Evolutionary conservation across 2,888 invertebrate species (phyloP), one percentile per base, ranked within the genome.

Genomic region (Dendrolimus pini): DNA sequence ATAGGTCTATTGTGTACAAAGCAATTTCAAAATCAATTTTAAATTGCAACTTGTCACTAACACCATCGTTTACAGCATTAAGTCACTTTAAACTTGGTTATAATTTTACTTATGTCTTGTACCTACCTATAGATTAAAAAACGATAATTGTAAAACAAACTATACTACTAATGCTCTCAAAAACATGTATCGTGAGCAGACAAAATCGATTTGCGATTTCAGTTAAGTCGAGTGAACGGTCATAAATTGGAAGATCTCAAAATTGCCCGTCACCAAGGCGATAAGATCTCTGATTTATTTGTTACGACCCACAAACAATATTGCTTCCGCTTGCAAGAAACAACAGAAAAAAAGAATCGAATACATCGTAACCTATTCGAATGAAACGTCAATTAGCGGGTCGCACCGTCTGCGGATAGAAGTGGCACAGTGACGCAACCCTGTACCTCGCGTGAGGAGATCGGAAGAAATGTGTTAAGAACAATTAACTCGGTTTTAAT

Each of bases 361-460:
- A 74, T 76, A 74, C 78, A 76, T 74, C 72, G 76, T 77, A 80
- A 83, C 82, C 80, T 81, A 82, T 83, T 79, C 78, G 78, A 76
- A 77, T 79, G 71, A 75, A 74, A 76, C 68, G 77, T 80, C 47
- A 82, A 83, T 83, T 83, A 83, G 83, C 79, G 74, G 85, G 85
- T 85, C 85, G 9, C 9, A 84, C 72, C 76, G 77, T 12, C 47
- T 10, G 47, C 47, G 12, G 47, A 8, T 76, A 75, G 74, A 82
- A 80, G 80, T 80, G 72, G 78, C 76, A 71, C 77, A 74, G 65
- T 88, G 85, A 87, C 78, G 83, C 78, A 85, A 87, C 66, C n/a
- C 14, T 14, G 54, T 54, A 12, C 7, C 54, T 55, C 9, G 9
- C 53, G 41, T 53, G 56, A 13, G 30, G 41, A 18, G 56, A 66